phyloP scores from a whole-genome alignment of 2,888 invertebrate genomes.

The Cataglyphis livida region DNA sequence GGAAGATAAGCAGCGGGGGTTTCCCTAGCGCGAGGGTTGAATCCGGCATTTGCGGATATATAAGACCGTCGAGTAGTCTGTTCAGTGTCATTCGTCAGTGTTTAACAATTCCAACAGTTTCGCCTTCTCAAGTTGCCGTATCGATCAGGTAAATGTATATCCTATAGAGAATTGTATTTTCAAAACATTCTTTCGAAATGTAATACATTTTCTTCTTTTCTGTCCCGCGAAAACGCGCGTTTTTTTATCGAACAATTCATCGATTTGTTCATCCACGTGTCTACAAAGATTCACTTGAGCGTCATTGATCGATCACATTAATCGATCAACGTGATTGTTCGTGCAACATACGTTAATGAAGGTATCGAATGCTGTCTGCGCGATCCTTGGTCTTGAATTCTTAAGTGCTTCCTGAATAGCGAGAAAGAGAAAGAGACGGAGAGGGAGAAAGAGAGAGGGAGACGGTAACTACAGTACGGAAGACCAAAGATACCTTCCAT shows the following conservation, averaged over 20 bases:
- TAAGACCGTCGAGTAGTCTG: constrained; percentile 69
- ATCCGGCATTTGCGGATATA: constrained; percentile 73
- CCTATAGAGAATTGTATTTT: constrained; percentile 18
- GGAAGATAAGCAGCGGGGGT: constrained; percentile 71
- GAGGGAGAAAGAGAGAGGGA: neutral
- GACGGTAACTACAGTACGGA: constrained; percentile 43
- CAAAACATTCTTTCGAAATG: neutral
- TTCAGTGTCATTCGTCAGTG: constrained; percentile 72
- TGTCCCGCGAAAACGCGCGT: neutral
- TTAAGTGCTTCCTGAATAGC: constrained; percentile 67
- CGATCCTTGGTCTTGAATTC: constrained; percentile 72
- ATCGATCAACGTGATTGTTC: constrained; percentile 38
- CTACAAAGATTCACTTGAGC: neutral
- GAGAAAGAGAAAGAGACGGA: neutral
- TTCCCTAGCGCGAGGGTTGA: constrained; percentile 73
- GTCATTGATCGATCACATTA: neutral
- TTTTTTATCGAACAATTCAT: neutral
- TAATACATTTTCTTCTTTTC: neutral
- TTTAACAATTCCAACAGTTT: constrained; percentile 70
- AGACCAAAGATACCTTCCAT: constrained; percentile 64
- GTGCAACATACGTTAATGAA: constrained; percentile 49
- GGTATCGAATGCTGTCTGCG: constrained; percentile 39
- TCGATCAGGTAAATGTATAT: constrained; percentile 67
- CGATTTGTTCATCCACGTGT: neutral
- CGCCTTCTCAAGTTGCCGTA: constrained; percentile 60